Evolutionary conservation across 2,113 vertebrate species (phyloP).

Genomic region (Abramis brama): DNA sequence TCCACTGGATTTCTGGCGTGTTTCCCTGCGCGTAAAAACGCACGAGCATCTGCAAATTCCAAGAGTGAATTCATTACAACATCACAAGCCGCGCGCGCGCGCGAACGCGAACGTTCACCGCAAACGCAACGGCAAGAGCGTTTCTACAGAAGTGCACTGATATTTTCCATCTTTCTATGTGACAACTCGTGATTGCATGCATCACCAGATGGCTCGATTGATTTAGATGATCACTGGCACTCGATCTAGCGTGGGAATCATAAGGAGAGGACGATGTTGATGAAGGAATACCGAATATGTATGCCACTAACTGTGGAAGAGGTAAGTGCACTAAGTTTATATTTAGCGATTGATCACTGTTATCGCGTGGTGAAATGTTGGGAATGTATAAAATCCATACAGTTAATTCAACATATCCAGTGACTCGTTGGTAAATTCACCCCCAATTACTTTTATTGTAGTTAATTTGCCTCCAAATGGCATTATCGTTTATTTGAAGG

Average conservation of each 20-base stretch:
- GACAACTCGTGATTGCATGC: slow-evolving; percentile 4
- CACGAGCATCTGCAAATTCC: slow-evolving; percentile 1
- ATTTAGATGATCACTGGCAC: slow-evolving; percentile 13
- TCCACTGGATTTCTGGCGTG: neutral
- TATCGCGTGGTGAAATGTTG: neutral
- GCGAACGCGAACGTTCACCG: neutral
- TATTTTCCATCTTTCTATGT: neutral
- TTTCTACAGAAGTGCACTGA: neutral
- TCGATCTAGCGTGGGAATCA: slow-evolving; percentile 5
- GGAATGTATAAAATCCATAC: neutral
- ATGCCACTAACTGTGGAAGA: slow-evolving; percentile 84
- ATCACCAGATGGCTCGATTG: slow-evolving; percentile 21
- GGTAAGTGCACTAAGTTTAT: slow-evolving; percentile 70
- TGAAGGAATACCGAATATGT: slow-evolving; percentile 84
- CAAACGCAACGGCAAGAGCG: neutral
- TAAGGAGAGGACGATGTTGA: slow-evolving; percentile 70
- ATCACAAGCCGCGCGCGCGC: neutral
- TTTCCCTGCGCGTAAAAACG: slow-evolving; percentile 25
- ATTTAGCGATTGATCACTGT: neutral
- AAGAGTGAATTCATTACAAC: neutral
- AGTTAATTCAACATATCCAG: neutral
- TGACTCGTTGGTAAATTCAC: neutral
- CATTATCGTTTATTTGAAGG: neutral
- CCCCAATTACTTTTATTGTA: neutral
- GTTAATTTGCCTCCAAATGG: neutral